A percentile compares a stretch with the other conserved stretches of the same genome.
Evolutionary conservation across 2,888 invertebrate species (phyloP).

Genomic region (Microplitis manilae): DNA sequence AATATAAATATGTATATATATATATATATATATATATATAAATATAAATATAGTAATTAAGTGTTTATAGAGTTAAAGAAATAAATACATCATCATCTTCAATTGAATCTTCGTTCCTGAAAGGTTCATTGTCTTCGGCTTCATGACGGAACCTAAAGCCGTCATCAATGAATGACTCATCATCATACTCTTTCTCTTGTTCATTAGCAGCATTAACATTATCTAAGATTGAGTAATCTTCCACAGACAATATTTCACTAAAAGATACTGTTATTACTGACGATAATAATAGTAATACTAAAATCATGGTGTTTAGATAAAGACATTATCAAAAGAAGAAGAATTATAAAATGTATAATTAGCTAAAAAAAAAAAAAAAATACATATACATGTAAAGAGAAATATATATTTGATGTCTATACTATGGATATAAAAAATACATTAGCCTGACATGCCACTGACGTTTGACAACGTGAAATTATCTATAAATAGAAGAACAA

Average conservation of each 20-base stretch:
- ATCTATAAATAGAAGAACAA: neutral
- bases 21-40: neutral
- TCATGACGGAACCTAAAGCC: neutral
- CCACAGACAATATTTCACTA: slow-evolving; percentile 3
- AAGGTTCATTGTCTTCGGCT: neutral
- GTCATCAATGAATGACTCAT: neutral
- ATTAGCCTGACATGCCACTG: neutral
- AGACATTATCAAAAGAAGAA: neutral
- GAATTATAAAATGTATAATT: slow-evolving; percentile 1
- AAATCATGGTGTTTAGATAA: slow-evolving; percentile 5
- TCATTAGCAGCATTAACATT: slow-evolving; percentile 6
- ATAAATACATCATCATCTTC: neutral
- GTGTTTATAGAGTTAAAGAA: neutral
- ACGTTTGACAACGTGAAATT: neutral
- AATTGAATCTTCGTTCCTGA: neutral
- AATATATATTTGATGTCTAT: neutral
- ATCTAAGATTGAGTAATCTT: slow-evolving; percentile 12
- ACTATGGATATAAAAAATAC: neutral
- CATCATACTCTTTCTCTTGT: slow-evolving; percentile 37
- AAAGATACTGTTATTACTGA: neutral
- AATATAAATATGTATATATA: neutral
- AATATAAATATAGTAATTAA: neutral
- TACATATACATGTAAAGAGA: neutral
- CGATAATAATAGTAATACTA: neutral
- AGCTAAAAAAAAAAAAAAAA: too few species aligned